phyloP scores from a whole-genome alignment of 2,888 invertebrate species.

The Acanthosepion esculentum region DNA sequence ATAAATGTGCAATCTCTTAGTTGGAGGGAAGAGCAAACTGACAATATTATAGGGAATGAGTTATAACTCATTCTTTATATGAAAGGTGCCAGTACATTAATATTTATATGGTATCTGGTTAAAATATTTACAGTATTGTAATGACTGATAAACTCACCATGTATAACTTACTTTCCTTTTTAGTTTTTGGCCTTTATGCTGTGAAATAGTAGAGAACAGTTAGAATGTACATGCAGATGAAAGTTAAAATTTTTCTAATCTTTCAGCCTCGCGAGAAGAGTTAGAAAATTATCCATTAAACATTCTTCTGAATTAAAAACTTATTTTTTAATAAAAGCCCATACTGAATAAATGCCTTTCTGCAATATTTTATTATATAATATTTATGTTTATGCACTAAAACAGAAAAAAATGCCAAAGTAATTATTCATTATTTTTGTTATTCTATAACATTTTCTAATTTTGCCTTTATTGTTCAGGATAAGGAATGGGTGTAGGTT shows the following conservation, averaged over 20 bases:
- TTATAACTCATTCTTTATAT: not conserved
- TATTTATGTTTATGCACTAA: not conserved
- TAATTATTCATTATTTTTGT: not conserved
- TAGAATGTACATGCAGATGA: not conserved
- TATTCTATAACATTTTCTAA: not conserved
- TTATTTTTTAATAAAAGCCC: not conserved
- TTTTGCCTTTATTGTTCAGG: not conserved
- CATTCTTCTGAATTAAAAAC: not conserved
- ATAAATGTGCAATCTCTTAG: too few species aligned
- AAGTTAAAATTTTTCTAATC: not conserved
- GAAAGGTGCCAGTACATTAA: not conserved
- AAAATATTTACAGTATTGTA: not conserved
- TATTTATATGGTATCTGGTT: not conserved
- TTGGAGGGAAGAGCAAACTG: not conserved
- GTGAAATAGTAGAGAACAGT: not conserved
- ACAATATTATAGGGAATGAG: not conserved
- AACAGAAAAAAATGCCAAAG: not conserved
- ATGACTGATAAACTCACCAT: not conserved
- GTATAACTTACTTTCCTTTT: not conserved
- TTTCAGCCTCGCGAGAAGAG: not conserved
- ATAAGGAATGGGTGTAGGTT: not conserved
- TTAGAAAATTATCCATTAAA: not conserved
- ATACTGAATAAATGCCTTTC: not conserved
- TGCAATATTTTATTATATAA: not conserved
- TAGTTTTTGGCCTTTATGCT: not conserved